Percentiles rank a stretch among this genome's conserved stretches.
Conservation (phyloP, 1,140 invertebrate genomes). For the Riptortus pedestris region DNA sequence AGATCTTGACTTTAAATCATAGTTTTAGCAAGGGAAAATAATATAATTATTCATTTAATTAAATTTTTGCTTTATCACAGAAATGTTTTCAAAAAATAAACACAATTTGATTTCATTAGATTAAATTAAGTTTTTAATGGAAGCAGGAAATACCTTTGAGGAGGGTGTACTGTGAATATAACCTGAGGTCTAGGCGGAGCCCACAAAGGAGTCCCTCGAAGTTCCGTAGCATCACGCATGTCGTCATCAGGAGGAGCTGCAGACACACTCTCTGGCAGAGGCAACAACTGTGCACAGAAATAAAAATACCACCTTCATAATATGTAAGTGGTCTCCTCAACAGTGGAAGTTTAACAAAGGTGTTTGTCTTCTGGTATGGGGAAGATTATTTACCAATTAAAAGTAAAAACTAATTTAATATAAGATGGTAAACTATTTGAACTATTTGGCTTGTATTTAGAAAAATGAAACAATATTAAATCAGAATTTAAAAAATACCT, state of each 20-base stretch:
- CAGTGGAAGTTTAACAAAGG: not conserved
- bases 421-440: not conserved
- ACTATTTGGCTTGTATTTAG: not conserved
- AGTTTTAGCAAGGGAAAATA: no score
- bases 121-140: no score
- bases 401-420: not conserved
- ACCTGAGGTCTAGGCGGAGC: constrained; percentile 76
- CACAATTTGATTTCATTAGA: no score
- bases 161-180: constrained; percentile 66
- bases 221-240: constrained; percentile 40
- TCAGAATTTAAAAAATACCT: constrained; percentile 41
- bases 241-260: constrained; percentile 49
- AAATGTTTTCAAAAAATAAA: no score
- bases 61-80: no score
- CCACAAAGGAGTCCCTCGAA: constrained; percentile 70
- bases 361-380: not conserved
- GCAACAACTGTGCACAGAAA: constrained; percentile 46
- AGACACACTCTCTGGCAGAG: constrained; percentile 59
- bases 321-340: constrained; percentile 3
- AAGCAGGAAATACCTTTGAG: no score
- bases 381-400: not conserved
- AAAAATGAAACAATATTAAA: not conserved
- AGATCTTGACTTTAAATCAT: no score
- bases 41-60: no score
- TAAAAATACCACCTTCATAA: constrained; percentile 21